Evolutionary conservation across 2,888 invertebrate species (phyloP).

Genomic region (Rhogogaster chlorosoma): DNA sequence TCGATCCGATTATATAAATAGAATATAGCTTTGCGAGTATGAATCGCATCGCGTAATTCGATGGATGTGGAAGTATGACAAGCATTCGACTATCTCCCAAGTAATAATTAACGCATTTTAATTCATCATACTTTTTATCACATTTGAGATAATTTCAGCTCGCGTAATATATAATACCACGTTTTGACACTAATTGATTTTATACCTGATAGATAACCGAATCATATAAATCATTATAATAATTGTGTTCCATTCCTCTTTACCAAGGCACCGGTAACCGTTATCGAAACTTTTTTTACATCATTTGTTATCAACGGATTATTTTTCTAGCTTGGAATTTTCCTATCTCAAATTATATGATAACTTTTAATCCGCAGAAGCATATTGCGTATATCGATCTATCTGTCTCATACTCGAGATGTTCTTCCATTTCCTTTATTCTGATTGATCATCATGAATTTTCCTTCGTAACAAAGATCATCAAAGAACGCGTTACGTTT

Average conservation of each 20-base stretch:
- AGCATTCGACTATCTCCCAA: background rate
- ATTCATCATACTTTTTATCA: background rate
- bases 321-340: background rate
- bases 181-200: background rate
- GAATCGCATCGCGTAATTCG: background rate
- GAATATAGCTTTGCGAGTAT: background rate
- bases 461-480: conserved; percentile 3
- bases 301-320: background rate
- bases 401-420: background rate
- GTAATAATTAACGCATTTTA: background rate
- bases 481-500: background rate
- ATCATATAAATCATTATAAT: background rate
- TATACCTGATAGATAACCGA: background rate
- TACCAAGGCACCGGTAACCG: background rate
- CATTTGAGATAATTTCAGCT: background rate
- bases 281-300: background rate
- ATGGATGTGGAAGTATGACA: background rate
- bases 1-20: conserved; percentile 2
- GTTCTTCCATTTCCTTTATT: background rate
- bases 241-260: background rate
- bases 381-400: background rate
- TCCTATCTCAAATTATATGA: background rate
- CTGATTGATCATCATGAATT: no score
- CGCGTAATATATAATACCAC: background rate
- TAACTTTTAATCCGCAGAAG: background rate